These are phyloP conservation scores for Esox niger DNA, from an alignment of 2,113 vertebrate genomes.

Conservation along the genomic window DNA sequence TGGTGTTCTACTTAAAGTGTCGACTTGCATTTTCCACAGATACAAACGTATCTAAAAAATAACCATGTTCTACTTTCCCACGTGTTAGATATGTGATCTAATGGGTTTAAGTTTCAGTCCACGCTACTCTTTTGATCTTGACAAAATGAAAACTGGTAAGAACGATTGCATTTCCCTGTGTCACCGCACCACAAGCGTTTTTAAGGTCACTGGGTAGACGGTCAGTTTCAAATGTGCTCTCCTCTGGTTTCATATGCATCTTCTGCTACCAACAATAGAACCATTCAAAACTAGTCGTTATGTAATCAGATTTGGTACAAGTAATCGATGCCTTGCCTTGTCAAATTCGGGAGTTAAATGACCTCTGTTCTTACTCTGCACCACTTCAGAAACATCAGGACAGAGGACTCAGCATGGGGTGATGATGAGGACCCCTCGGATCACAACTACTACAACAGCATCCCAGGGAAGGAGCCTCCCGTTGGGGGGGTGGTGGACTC, in stretches of 20 bases:
- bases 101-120: slow-evolving; percentile 26
- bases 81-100: slow-evolving; percentile 17
- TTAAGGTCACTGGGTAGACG: slow-evolving; percentile 15
- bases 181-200: slow-evolving; percentile 22
- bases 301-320: not conserved
- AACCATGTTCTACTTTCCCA: slow-evolving; percentile 10
- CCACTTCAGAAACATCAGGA: slow-evolving; percentile 67
- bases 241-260: slow-evolving; percentile 34
- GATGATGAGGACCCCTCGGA: slow-evolving; percentile 77
- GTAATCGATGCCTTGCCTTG: too few relatives aligned
- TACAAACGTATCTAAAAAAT: not conserved
- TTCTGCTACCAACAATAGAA: slow-evolving; percentile 22
- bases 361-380: not conserved
- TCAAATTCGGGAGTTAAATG: too few relatives aligned
- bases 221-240: slow-evolving; percentile 13
- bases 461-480: slow-evolving; percentile 93
- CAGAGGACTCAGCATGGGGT: slow-evolving; percentile 82
- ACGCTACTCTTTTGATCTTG: slow-evolving; percentile 15
- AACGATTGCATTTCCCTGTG: slow-evolving; percentile 9
- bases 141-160: slow-evolving; percentile 4
- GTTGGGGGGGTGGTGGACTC: slow-evolving; percentile 87
- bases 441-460: slow-evolving; percentile 95
- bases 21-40: slow-evolving; percentile 20
- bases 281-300: slow-evolving; percentile 2
- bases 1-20: slow-evolving; percentile 12